Percentiles rank a stretch among this genome's conserved stretches.
Evolutionary conservation across 2,797 vertebrate genomes (phyloP).

Genomic region (Danio tinwini): DNA sequence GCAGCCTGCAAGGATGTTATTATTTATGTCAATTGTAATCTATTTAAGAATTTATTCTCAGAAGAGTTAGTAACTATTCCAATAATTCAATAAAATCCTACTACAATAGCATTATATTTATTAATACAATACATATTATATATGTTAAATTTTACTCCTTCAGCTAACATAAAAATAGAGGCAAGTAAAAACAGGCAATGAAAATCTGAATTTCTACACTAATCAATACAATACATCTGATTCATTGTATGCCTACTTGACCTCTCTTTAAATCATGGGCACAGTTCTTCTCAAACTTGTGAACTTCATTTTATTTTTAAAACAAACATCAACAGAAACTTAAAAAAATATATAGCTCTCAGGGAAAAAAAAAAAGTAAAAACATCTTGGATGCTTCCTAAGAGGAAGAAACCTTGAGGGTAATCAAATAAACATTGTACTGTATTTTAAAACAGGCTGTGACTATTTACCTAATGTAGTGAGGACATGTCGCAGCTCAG

Average conservation of each 20-base stretch:
- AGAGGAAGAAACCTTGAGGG: neutral
- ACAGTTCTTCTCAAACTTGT: neutral
- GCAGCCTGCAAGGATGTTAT: no score
- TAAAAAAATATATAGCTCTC: neutral
- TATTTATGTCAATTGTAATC: no score
- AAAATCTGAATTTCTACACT: no score
- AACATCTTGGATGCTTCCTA: neutral
- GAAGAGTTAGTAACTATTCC: no score
- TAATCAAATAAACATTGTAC: constrained; percentile 1
- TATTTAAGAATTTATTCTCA: no score
- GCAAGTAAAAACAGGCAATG: neutral
- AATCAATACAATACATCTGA: neutral
- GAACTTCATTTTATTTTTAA: neutral
- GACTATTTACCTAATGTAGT: constrained; percentile 85
- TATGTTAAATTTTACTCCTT: no score
- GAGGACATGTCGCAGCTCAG: constrained; percentile 92
- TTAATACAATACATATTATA: no score
- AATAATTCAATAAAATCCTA: no score
- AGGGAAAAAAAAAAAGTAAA: neutral
- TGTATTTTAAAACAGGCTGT: neutral
- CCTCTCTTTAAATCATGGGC: neutral
- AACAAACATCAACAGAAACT: neutral
- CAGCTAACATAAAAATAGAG: no score
- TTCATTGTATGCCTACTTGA: neutral
- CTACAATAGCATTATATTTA: no score